A percentile compares a stretch with the other conserved stretches of the same genome.
These are phyloP conservation scores for Pseudomyrmex pallidus DNA, from an alignment of 1,140 invertebrate species.

Conservation along the genomic window DNA sequence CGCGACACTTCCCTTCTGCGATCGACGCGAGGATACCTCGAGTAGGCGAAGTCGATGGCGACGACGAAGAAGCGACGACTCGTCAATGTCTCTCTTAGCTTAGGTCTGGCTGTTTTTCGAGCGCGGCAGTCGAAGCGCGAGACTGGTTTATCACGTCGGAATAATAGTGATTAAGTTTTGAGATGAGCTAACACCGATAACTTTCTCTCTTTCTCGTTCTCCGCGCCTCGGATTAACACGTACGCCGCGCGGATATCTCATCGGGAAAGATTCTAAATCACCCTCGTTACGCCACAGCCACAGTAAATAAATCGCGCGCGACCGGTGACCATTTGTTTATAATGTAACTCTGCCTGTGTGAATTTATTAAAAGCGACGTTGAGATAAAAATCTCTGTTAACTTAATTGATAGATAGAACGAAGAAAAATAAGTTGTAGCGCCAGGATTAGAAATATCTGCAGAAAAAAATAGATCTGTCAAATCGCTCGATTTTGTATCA, in stretches of 20 bases:
- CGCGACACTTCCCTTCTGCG: constrained; percentile 24
- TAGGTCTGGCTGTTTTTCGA: constrained; percentile 17
- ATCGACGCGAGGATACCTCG: constrained; percentile 25
- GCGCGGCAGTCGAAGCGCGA: constrained; percentile 23
- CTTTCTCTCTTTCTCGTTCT: constrained; percentile 15
- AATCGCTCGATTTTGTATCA: background rate
- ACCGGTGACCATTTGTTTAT: constrained; percentile 18
- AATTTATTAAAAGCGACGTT: constrained; percentile 27
- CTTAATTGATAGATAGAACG: background rate
- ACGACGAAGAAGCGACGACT: constrained; percentile 14
- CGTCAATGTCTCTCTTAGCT: constrained; percentile 33
- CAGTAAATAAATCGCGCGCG: constrained; percentile 34
- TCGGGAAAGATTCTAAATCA: constrained; percentile 42
- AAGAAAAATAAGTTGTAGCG: background rate
- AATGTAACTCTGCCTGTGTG: background rate
- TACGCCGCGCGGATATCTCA: constrained; percentile 38
- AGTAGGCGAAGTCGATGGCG: constrained; percentile 11
- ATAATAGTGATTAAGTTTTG: constrained; percentile 56
- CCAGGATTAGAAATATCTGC: constrained; percentile 1
- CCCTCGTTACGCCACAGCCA: constrained; percentile 23
- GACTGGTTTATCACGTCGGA: constrained; percentile 51
- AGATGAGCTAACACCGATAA: constrained; percentile 30
- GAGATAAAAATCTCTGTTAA: constrained; percentile 22
- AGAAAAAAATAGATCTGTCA: background rate
- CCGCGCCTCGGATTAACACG: constrained; percentile 32